These are phyloP conservation scores for Geotrypetes seraphini DNA, from an alignment of 2,797 vertebrate genomes.

Conservation along the genomic window DNA sequence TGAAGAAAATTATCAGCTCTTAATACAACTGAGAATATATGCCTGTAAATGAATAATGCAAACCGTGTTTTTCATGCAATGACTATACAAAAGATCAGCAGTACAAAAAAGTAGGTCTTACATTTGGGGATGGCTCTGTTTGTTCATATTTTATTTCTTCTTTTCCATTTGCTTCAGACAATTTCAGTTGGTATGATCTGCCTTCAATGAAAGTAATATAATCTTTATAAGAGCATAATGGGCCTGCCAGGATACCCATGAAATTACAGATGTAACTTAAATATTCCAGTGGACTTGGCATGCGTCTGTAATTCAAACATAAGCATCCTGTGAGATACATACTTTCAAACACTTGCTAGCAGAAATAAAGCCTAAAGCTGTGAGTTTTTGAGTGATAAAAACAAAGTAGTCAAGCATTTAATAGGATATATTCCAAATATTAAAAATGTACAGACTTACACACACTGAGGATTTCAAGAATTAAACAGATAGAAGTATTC, in stretches of 20 bases:
- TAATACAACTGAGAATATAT: conserved; percentile 12
- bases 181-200: conserved; percentile 63
- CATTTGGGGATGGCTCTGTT: conserved; percentile 84
- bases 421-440: too few species aligned
- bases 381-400: too few species aligned
- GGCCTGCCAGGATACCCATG: conserved; percentile 94
- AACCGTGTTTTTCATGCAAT: conserved; percentile 14
- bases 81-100: not conserved
- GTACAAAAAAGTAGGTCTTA: conserved; percentile 42
- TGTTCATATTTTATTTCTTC: conserved; percentile 71
- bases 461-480: too few species aligned
- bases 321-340: conserved; percentile 30
- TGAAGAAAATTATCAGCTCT: too few species aligned
- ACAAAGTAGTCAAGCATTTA: too few species aligned
- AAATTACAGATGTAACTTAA: conserved; percentile 98
- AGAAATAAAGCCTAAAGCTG: too few species aligned
- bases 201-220: conserved; percentile 95
- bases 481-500: too few species aligned
- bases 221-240: conserved; percentile 94
- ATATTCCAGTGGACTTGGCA: conserved; percentile 93
- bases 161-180: conserved; percentile 71
- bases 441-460: too few species aligned
- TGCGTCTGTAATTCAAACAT: conserved; percentile 68
- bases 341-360: conserved; percentile 5
- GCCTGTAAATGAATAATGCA: conserved; percentile 21